phyloP scores from a whole-genome alignment of 2,797 vertebrate species.

The Graptemys geographica region DNA sequence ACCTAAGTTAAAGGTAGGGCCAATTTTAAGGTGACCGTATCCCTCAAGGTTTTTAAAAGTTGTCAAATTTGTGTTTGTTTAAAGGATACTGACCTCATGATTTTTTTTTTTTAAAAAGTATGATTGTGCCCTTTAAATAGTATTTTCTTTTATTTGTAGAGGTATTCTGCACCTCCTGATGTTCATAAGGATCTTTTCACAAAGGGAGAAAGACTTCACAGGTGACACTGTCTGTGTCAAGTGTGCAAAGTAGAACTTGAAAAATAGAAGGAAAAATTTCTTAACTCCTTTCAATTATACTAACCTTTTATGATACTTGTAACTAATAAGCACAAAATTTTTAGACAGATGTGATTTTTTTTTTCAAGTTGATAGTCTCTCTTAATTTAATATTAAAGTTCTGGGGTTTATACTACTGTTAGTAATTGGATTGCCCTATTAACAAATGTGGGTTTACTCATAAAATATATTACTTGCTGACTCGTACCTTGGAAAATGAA shows the following conservation, averaged over 20 bases:
- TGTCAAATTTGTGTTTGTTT: not conserved
- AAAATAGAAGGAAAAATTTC: not conserved
- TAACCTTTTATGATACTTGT: not conserved
- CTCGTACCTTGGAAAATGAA: not conserved
- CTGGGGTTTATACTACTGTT: not conserved
- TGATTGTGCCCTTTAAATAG: not conserved
- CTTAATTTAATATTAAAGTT: no score
- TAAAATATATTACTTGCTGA: not conserved
- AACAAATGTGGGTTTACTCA: not conserved
- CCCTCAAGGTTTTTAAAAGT: not conserved
- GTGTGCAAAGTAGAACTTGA: not conserved
- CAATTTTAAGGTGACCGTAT: not conserved
- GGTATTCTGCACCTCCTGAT: not conserved
- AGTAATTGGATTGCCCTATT: not conserved
- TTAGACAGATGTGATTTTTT: not conserved
- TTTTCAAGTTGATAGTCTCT: not conserved
- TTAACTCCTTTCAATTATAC: not conserved
- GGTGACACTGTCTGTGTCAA: not conserved
- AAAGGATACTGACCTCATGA: not conserved
- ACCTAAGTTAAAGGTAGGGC: not conserved
- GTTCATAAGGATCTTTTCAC: not conserved
- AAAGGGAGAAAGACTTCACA: not conserved
- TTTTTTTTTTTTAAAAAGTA: not conserved
- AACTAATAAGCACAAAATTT: not conserved
- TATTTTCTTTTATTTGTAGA: not conserved